phyloP scores from a whole-genome alignment of 2,797 vertebrate species.

The Hippopotamyrus pictus region DNA sequence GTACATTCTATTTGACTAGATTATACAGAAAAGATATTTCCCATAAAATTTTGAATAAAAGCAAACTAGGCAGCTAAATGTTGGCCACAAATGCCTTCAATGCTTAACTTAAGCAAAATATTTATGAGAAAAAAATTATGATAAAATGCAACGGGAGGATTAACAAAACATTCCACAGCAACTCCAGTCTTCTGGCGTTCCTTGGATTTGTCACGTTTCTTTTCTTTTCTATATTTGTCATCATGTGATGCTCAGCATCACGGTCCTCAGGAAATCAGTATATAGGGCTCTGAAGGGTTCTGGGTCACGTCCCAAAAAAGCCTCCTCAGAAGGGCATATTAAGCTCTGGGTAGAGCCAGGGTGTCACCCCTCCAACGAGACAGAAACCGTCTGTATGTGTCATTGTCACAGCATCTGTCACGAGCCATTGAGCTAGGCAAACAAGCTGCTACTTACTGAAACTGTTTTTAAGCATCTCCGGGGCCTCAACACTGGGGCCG shows the following conservation, averaged over 20 bases:
- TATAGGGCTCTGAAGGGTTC: not conserved
- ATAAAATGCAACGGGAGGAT: not conserved
- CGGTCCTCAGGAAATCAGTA: not conserved
- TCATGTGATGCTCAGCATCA: not conserved
- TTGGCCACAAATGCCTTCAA: not conserved
- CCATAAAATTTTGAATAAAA: not conserved
- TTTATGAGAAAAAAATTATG: not conserved
- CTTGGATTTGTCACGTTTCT: not conserved
- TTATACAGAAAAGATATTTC: not conserved
- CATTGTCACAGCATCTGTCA: constrained; percentile 25
- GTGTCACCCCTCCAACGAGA: constrained; percentile 11
- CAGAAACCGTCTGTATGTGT: constrained; percentile 14
- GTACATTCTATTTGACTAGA: not conserved
- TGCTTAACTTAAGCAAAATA: not conserved
- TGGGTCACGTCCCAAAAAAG: not conserved
- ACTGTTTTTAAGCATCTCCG: not conserved
- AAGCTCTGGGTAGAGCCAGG: not conserved
- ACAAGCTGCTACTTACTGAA: constrained; percentile 13
- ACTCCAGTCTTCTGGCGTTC: not conserved
- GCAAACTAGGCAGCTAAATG: not conserved
- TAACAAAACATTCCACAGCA: not conserved
- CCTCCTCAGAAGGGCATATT: not conserved
- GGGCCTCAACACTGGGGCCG: not conserved
- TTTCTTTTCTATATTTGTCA: not conserved
- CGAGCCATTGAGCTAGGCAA: constrained; percentile 7